phyloP scores from a whole-genome alignment of 2,888 invertebrate species.

The Sclerodermus sp. region DNA sequence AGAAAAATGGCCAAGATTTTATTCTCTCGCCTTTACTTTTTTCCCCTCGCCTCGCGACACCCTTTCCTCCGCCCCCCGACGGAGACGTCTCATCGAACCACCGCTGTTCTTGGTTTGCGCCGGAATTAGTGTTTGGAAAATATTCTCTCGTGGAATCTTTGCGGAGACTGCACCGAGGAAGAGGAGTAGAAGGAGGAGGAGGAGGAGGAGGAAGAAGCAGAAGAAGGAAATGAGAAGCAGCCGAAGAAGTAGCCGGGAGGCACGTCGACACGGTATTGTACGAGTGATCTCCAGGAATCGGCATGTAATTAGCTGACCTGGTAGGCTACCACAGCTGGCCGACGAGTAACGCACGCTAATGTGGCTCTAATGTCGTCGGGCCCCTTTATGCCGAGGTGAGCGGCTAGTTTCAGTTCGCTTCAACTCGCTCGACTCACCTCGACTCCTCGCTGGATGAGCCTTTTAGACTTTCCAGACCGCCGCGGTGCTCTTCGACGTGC shows the following conservation, averaged over 20 bases:
- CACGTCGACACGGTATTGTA: conserved; percentile 30
- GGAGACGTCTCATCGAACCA: too few species aligned
- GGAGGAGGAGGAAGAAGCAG: too few species aligned
- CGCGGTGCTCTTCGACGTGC: conserved; percentile 8
- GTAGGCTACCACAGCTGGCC: conserved; percentile 47
- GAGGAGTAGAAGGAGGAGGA: too few species aligned
- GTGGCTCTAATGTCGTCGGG: conserved; percentile 50
- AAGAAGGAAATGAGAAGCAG: too few species aligned
- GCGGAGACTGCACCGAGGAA: too few species aligned
- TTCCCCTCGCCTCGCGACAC: too few species aligned
- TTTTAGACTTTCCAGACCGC: neutral
- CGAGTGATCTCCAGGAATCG: conserved; percentile 42
- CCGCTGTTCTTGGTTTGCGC: too few species aligned
- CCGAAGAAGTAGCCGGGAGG: neutral
- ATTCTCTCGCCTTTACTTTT: too few species aligned
- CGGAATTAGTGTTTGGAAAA: too few species aligned
- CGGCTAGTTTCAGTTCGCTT: conserved; percentile 14
- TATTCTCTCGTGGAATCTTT: too few species aligned
- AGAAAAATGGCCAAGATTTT: too few species aligned
- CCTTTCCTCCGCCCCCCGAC: too few species aligned
- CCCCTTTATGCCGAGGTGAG: conserved; percentile 17
- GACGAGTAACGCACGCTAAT: conserved; percentile 49
- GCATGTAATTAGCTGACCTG: conserved; percentile 46
- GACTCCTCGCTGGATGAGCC: conserved; percentile 6
- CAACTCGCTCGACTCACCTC: conserved; percentile 16